These are phyloP conservation scores for Artibeus jamaicensis DNA, from an alignment of 2,797 vertebrate genomes.

Conservation along the genomic window DNA sequence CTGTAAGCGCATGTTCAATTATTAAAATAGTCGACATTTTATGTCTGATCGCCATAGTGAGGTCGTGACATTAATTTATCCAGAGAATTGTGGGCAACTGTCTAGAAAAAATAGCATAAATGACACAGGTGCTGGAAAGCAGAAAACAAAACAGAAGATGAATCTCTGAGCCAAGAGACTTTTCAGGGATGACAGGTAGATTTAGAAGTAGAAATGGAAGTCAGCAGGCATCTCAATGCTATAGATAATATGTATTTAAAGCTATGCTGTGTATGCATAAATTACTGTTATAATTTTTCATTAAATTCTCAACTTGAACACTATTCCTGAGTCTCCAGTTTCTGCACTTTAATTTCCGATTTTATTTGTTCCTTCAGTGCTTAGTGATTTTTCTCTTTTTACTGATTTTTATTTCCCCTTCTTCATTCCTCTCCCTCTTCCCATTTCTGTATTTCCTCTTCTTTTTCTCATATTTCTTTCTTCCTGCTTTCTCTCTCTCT, in stretches of 20 bases:
- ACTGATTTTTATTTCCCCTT: slow-evolving; percentile 51
- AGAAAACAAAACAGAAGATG: slow-evolving; percentile 76
- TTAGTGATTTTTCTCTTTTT: slow-evolving; percentile 49
- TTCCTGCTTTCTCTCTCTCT: slow-evolving; percentile 53
- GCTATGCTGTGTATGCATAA: slow-evolving; percentile 57
- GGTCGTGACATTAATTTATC: slow-evolving; percentile 91
- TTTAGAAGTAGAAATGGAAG: slow-evolving; percentile 65
- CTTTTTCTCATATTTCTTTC: neutral
- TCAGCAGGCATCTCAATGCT: slow-evolving; percentile 65
- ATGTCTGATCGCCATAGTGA: slow-evolving; percentile 82
- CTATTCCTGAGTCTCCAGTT: slow-evolving; percentile 55
- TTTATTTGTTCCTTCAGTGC: slow-evolving; percentile 67
- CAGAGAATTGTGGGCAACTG: slow-evolving; percentile 88
- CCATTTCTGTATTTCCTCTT: neutral
- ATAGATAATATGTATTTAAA: slow-evolving; percentile 76
- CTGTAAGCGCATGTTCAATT: slow-evolving; percentile 87
- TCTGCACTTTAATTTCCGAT: slow-evolving; percentile 66
- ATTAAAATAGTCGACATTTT: slow-evolving; percentile 88
- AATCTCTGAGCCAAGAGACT: slow-evolving; percentile 84
- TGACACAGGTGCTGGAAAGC: slow-evolving; percentile 84
- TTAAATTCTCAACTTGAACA: slow-evolving; percentile 64
- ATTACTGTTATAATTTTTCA: slow-evolving; percentile 60
- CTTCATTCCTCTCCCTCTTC: slow-evolving; percentile 10
- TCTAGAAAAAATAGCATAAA: slow-evolving; percentile 76
- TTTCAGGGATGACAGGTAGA: slow-evolving; percentile 78